A percentile compares a stretch with the other conserved stretches of the same genome.
These are phyloP conservation scores for Candidula unifasciata DNA, from an alignment of 2,888 invertebrate genomes.

Conservation along the genomic window DNA sequence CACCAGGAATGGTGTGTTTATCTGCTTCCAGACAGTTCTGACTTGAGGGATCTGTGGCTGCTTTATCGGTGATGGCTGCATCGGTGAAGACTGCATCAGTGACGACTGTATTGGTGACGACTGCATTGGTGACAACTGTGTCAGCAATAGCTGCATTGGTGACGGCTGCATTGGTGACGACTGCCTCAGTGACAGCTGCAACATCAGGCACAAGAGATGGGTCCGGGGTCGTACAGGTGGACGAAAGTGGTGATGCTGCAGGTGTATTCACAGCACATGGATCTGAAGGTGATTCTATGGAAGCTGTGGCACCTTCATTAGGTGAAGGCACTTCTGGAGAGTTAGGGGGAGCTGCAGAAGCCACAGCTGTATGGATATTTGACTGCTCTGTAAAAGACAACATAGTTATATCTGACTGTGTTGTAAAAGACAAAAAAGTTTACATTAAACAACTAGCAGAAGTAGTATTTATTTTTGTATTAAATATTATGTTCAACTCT, in stretches of 20 bases:
- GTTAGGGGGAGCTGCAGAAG: neutral
- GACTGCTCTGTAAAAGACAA: neutral
- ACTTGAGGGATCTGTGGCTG: neutral
- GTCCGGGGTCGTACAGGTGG: neutral
- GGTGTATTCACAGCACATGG: neutral
- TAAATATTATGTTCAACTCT: no score
- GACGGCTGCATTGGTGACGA: no score
- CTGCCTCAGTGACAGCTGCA: neutral
- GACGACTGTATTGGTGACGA: no score
- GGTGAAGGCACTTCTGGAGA: conserved; percentile 29
- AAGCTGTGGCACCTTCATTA: neutral
- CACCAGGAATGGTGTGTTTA: neutral
- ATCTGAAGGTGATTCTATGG: neutral
- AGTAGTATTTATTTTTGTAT: no score
- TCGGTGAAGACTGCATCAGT: no score
- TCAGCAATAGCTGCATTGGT: no score
- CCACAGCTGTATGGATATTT: neutral
- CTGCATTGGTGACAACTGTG: no score
- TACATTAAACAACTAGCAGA: no score
- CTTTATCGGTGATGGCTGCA: neutral
- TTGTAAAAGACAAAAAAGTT: no score
- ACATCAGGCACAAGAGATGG: neutral
- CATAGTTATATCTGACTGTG: neutral
- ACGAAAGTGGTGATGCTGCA: neutral
- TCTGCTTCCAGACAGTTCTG: neutral